Evolutionary conservation across 2,797 vertebrate species (phyloP).

Genomic region (Scyliorhinus canicula): DNA sequence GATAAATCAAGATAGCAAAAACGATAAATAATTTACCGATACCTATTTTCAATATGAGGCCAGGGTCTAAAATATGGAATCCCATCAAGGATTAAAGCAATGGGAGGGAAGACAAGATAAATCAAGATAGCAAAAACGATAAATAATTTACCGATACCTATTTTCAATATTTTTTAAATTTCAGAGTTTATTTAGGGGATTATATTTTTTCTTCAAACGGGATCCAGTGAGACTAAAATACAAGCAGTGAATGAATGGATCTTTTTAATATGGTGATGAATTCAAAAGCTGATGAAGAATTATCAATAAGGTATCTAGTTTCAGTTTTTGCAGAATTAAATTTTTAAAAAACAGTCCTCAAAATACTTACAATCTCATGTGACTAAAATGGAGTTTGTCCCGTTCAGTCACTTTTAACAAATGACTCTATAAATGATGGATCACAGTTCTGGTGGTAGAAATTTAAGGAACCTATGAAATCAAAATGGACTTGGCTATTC

Average conservation of each 20-base stretch:
- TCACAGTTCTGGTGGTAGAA: not conserved
- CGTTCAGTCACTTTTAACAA: not conserved
- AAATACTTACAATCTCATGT: not conserved
- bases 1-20: no score
- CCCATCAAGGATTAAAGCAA: not conserved
- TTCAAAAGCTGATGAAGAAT: not conserved
- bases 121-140: not conserved
- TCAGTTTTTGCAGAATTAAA: not conserved
- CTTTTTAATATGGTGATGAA: not conserved
- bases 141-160: not conserved
- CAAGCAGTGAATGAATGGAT: not conserved
- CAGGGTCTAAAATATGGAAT: not conserved
- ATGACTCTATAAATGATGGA: not conserved
- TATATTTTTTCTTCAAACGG: not conserved
- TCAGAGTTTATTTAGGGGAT: not conserved
- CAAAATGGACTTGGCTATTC: not conserved
- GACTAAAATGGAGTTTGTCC: not conserved
- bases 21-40: no score
- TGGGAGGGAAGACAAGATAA: not conserved
- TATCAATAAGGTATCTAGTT: not conserved
- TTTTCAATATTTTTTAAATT: not conserved
- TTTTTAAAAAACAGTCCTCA: no score
- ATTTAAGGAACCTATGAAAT: not conserved
- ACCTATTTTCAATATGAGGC: no score
- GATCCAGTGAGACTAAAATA: not conserved